A percentile compares a stretch with the other conserved stretches of the same genome.
phyloP scores from a whole-genome alignment of 2,888 invertebrate species.

The Malthinus seriepunctatus region DNA sequence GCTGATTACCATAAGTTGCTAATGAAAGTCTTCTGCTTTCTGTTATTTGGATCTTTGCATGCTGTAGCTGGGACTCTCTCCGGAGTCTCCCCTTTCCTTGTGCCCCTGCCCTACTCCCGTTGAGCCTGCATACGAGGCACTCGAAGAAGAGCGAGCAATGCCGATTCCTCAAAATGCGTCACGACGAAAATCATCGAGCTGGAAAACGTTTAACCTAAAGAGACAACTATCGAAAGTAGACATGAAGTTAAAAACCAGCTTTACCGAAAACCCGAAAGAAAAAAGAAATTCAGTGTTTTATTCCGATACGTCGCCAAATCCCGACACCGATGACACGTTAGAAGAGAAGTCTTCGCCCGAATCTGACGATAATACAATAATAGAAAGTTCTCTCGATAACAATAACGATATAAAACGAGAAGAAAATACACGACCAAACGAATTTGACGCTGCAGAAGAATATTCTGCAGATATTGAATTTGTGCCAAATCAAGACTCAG shows the following conservation, averaged over 20 bases:
- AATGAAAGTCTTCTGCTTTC: conserved; percentile 42
- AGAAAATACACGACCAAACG: neutral
- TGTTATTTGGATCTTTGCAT: conserved; percentile 48
- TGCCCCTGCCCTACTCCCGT: conserved; percentile 56
- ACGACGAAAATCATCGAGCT: conserved; percentile 67
- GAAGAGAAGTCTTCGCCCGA: conserved; percentile 48
- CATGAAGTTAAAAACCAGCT: conserved; percentile 71
- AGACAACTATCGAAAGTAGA: conserved; percentile 81
- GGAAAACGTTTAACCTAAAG: conserved; percentile 81
- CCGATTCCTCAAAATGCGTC: conserved; percentile 51
- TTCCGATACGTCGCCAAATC: conserved; percentile 40
- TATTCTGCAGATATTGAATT: conserved; percentile 52
- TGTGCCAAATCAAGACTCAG: conserved; percentile 46
- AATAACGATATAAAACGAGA: conserved; percentile 6
- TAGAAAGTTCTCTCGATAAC: conserved; percentile 38
- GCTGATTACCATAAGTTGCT: conserved; percentile 47
- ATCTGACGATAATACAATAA: conserved; percentile 49
- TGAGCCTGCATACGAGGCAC: conserved; percentile 56
- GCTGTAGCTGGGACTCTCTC: conserved; percentile 53
- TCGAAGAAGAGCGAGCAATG: conserved; percentile 49
- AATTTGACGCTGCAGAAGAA: conserved; percentile 34
- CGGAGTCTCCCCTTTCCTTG: conserved; percentile 51
- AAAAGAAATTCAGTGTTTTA: conserved; percentile 54
- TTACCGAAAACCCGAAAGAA: conserved; percentile 52
- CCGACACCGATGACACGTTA: conserved; percentile 37